Conservation (phyloP, 2,888 invertebrate genomes). For the Gerris lacustris region DNA sequence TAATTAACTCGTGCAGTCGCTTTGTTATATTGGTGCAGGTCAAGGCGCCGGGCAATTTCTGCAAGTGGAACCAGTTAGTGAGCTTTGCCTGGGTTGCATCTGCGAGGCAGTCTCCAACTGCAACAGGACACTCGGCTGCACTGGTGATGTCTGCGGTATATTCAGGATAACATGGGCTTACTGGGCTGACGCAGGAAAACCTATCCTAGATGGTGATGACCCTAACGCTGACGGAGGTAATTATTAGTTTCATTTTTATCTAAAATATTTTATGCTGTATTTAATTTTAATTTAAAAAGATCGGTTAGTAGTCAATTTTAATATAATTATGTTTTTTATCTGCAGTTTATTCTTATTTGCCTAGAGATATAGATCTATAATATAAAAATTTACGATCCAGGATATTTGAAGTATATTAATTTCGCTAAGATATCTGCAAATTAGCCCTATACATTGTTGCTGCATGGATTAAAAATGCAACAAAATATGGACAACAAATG, state of each 20-base stretch:
- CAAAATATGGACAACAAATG: no score
- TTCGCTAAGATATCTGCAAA: no score
- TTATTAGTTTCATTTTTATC: constrained; percentile 13
- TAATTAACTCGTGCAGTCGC: background rate
- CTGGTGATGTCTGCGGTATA: constrained; percentile 34
- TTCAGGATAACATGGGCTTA: constrained; percentile 37
- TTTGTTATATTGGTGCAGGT: background rate
- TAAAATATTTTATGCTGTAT: no score
- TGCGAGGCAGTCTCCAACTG: constrained; percentile 35
- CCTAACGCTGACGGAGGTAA: constrained; percentile 37
- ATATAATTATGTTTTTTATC: no score
- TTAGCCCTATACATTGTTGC: no score
- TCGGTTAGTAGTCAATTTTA: no score
- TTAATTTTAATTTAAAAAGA: no score
- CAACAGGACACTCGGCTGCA: constrained; percentile 33
- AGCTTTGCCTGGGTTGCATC: constrained; percentile 32
- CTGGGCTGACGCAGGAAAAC: constrained; percentile 37
- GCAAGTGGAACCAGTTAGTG: constrained; percentile 21
- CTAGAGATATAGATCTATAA: background rate
- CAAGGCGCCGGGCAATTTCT: background rate
- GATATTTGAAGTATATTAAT: no score
- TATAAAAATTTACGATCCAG: background rate
- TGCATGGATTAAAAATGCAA: no score
- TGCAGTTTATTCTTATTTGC: no score
- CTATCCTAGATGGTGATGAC: constrained; percentile 45